Conservation (phyloP, 2,113 vertebrate species). For the Silurus asotus region DNA sequence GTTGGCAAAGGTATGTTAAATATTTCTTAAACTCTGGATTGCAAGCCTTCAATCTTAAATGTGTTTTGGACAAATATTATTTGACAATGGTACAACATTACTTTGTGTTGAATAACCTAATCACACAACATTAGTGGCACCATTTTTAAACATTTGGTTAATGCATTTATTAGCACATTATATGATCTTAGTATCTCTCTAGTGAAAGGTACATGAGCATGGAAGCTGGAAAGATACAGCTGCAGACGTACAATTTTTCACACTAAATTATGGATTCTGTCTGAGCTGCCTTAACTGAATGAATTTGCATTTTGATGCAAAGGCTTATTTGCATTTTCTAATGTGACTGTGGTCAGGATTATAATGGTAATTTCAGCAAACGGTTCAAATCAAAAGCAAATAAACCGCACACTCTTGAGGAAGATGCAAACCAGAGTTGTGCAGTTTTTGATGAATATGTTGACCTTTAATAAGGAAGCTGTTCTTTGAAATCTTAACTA, state of each 20-base stretch:
- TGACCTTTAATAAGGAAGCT: conserved; percentile 19
- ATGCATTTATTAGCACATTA: background rate
- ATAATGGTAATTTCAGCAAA: conserved; percentile 53
- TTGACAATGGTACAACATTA: background rate
- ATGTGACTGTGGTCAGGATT: conserved; percentile 58
- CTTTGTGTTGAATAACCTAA: background rate
- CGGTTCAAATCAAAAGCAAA: conserved; percentile 53
- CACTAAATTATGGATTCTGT: conserved; percentile 63
- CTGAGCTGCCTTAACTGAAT: conserved; percentile 45
- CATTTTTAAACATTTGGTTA: background rate
- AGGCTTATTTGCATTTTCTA: conserved; percentile 63
- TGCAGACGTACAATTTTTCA: conserved; percentile 58
- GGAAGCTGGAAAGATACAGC: conserved; percentile 42
- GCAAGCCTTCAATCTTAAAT: background rate
- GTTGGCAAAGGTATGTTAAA: background rate
- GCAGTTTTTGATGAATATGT: conserved; percentile 5
- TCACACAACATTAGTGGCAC: background rate
- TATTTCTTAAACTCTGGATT: background rate
- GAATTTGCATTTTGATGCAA: conserved; percentile 66
- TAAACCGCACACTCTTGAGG: conserved; percentile 28
- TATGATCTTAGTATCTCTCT: conserved; percentile 40
- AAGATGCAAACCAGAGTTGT: conserved; percentile 7
- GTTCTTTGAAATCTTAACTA: background rate
- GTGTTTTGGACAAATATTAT: background rate
- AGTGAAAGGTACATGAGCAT: conserved; percentile 48